These are phyloP conservation scores for Plumapathes pennacea DNA, from an alignment of 92 coral and sea anemone species.

Conservation along the genomic window DNA sequence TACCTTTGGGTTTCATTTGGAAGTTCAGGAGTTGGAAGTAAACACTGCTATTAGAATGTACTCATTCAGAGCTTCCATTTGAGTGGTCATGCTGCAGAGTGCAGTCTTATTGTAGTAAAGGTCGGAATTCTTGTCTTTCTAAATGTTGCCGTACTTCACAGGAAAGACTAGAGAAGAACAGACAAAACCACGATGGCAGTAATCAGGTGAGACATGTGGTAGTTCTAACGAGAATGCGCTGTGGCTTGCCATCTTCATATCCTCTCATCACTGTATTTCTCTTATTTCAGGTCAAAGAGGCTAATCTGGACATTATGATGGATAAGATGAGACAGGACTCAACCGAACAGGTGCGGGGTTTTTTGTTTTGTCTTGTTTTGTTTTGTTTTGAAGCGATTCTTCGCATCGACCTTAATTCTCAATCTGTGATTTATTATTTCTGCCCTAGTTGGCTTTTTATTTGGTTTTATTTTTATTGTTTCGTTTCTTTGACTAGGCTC, in stretches of 20 bases:
- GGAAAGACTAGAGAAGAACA: conserved; percentile 88
- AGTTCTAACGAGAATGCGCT: too few species aligned
- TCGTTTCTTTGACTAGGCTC: conserved; percentile 28
- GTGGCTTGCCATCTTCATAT: conserved; percentile 1
- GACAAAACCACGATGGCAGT: conserved; percentile 91
- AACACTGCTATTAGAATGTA: too few species aligned
- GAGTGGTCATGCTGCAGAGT: too few species aligned
- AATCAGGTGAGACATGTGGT: conserved; percentile 60
- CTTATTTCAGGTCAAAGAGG: conserved; percentile 79
- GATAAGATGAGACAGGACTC: conserved; percentile 98
- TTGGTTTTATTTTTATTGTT: not conserved
- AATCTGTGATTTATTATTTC: not conserved
- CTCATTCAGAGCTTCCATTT: too few species aligned
- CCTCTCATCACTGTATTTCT: not conserved
- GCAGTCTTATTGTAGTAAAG: too few species aligned
- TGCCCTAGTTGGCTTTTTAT: not conserved
- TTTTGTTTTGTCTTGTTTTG: not conserved
- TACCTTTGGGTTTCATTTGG: too few species aligned
- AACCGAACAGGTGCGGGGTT: conserved; percentile 53
- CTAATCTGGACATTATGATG: conserved; percentile 93
- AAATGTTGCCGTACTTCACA: conserved; percentile 14
- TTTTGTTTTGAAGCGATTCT: too few species aligned
- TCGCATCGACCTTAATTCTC: not conserved
- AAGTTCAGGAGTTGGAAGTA: too few species aligned
- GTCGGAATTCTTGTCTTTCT: too few species aligned